Conservation (phyloP, 2,113 vertebrate genomes). For the Lepisosteus osseus region DNA sequence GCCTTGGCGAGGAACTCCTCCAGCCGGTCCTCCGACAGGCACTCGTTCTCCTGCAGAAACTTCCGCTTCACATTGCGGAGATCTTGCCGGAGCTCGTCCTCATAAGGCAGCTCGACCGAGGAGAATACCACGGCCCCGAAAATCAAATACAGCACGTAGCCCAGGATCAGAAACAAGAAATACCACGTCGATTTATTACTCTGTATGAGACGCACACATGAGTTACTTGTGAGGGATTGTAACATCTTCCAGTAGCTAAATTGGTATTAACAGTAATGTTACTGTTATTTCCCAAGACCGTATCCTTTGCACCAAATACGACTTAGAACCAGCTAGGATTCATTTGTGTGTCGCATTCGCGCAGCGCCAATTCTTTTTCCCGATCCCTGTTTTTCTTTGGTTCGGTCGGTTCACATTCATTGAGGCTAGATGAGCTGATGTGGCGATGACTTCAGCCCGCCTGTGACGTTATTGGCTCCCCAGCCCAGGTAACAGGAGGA, state of each 20-base stretch:
- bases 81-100: conserved; percentile 85
- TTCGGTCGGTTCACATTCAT: too few relatives aligned
- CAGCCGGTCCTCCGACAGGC: conserved; percentile 80
- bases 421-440: conserved; percentile 55
- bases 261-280: too few relatives aligned
- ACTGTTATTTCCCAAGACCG: too few relatives aligned
- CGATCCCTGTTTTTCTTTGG: too few relatives aligned
- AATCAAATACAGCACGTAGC: conserved; percentile 84
- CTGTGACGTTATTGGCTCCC: conserved; percentile 47
- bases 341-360: too few relatives aligned
- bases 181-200: conserved; percentile 87
- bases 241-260: conserved; percentile 71
- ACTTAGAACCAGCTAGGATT: too few relatives aligned
- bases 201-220: conserved; percentile 84
- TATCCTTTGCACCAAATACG: too few relatives aligned
- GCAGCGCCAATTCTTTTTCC: too few relatives aligned
- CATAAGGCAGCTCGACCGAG: conserved; percentile 90
- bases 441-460: conserved; percentile 36
- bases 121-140: conserved; percentile 95
- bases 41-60: conserved; percentile 82
- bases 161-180: conserved; percentile 76
- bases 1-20: conserved; percentile 81
- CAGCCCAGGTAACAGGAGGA: conserved; percentile 58
- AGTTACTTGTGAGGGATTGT: conserved; percentile 81
- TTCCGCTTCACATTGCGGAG: conserved; percentile 76